Base-by-base conservation (phyloP, 2,113 vertebrate species). In the Xiphophorus couchianus region DNA sequence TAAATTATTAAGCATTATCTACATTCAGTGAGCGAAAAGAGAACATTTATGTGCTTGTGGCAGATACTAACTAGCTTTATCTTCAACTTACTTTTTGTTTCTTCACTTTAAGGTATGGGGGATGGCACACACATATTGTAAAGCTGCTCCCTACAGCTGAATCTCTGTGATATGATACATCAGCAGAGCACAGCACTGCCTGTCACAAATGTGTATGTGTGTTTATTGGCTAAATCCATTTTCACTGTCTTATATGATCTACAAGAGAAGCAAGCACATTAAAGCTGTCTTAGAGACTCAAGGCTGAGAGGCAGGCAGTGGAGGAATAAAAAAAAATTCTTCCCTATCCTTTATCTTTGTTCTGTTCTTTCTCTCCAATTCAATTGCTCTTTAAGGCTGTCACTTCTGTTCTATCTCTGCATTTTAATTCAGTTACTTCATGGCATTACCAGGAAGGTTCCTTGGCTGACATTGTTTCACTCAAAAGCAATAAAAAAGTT, bases 341-440 rank as follows among this genome's bases (percentile, higher is more conserved):
- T 70, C 71, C 58, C 72, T 77, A 63, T 81, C 42, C 73, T 76
- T 42, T 64, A 62, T 69, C 33, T 39, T 61, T 70, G 15, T 48
- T 68, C 62, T 74, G 30, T 62, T 51, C 62, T 78, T 17, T 68
- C 37, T 51, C 42, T 33, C 42, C n/a, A 22, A 62, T 73, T n/a
- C 60, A 66, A 65, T 79, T 84, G 78, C 74, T 84, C 69, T 76
- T 90, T 81, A 87, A 61, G 63, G 48, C 63, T 71, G 75, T 73
- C 70, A 35, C 70, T 78, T 33, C 73, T 61, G 54, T 77, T 83
- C 75, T 70, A 29, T 78, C 78, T 78, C 64, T 35, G 58, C 51
- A 73, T 83, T 91, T 90, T 91, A 89, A 89, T 89, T 89, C 76
- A 86, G 89, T 93, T 91, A 85, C 71, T 78, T 69, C 1, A 72